Evolutionary conservation across 2,113 vertebrate genomes (phyloP), one percentile per base, ranked within the genome.

Genomic region (Bostrychus sinensis): DNA sequence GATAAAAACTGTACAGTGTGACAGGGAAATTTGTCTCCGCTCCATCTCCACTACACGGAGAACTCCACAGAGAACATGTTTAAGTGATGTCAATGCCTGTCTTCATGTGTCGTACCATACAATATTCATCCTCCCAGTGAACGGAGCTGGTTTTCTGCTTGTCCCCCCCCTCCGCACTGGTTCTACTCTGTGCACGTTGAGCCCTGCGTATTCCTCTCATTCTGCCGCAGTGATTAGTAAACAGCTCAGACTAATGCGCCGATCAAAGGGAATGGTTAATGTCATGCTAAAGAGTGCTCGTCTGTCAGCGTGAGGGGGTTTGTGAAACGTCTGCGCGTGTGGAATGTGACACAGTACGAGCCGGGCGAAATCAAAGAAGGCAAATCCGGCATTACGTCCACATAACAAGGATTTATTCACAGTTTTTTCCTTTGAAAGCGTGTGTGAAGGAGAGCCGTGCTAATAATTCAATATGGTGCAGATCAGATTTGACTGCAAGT

Each of bases 221-320:
- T 59, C 65, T 70, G 56, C 46, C 62, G 78, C n/a, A 16, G 63
- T 84, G 81, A 84, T 83, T 80, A 78, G 72, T 75, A 81, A 81
- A 83, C 73, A 66, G 66, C 61, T 66, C 74, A 74, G 73, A 74
- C 56, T 78, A 77, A 86, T 76, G 69, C 36, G 59, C 65, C 58
- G 72, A 89, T 89, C 82, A 88, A 88, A 87, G 64, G 50, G 79
- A 88, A 84, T 84, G 77, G 70, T 75, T 59, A 84, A 86, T 84
- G 82, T 75, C 69, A 72, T 66, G 80, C 78, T 75, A 68, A 72
- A 83, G 77, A 74, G 66, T 4, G 34, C 70, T 81, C 58, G 38
- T 65, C 36, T 57, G 56, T 59, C n/a, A 67, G 38, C 16, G 32
- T 66, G 66, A 54, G 34, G 37, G 13, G 25, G 61, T 78, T 58